Evolutionary conservation across 2,888 invertebrate species (phyloP), one percentile per base, ranked within the genome.

Genomic region (Elysia crispata): DNA sequence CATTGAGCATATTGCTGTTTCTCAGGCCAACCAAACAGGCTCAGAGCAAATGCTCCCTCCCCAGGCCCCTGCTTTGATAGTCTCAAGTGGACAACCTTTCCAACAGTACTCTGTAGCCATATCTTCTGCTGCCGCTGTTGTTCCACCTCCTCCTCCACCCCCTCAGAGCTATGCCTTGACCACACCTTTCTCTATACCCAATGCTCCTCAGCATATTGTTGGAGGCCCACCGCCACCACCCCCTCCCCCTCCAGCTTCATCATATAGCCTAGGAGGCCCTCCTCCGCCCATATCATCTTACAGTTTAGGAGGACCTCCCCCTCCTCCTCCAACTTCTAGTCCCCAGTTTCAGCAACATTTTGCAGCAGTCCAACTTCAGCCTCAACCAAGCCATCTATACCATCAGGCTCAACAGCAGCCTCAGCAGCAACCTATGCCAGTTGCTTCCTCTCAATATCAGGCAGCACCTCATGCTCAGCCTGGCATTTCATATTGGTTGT

Each of bases 1-100:
- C 18, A 75, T 77, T 74, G 80, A 80, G 41, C 82, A 82, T 57
- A 77, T 83, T 18, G 62, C 81, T 18, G 72, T 80, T n/a, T 76
- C 80, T 18, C 75, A 75, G 69, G 28, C 75, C 13, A 75, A 50
- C 23, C 80, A 70, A 20, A 30, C 76, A 1, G 79, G 66, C 15
- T n/a, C 25, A 23, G 75, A 79, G 31, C 79, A 79, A 54, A 33
- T 69, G 41, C 79, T 79, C n/a, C 62, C 64, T 31, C 70, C 76
- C 13, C 70, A 30, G 15, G 33, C 41, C 20, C 64, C 80, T 30
- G 76, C 80, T 23, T 76, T 80, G 11, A 80, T 80, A 23, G 76
- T 80, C 11, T 80, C 76, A 8, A 80, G 64, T 33, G 70, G 76
- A 15, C 80, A 80, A 31, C 80, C 74, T 23, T 80, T 75, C 69